Evolutionary conservation across 2,797 vertebrate species (phyloP), one percentile per base, ranked within the genome.

Genomic region (Echiichthys vipera): DNA sequence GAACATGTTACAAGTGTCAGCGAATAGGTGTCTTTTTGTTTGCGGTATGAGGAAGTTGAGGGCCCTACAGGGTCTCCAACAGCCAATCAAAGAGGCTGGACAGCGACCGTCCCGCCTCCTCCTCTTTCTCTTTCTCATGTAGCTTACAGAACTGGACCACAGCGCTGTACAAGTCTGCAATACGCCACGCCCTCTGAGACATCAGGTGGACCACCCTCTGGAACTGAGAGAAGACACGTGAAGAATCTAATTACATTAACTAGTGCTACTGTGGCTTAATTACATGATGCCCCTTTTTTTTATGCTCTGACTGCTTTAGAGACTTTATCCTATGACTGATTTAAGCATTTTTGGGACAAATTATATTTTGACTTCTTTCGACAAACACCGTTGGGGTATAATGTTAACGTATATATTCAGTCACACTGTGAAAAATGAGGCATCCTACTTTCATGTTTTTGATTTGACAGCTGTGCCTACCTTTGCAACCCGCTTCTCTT

Each of bases 71-170:
- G 53, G 94, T 81, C 73, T 97, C 96, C 17, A 98, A 88, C 22
- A 99, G 95, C 98, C 98, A 99, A 14, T 99, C 98, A 39, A 99
- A 99, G 51, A 99, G 95, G 91, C 97, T 95, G 5, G 94, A 93
- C 15, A 88, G 77, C 34, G 80, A 77, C 4, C 58, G 90, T 66
- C 88, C 94, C 47, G n/a, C n/a, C n/a, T n/a, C n/a, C n/a, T 75
- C 92, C 56, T 86, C 84, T 64, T 96, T 94, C 45, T 95, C 91
- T 1, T 83, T 80, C 77, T 90, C 70, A 5, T 93, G 94, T 39
- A 96, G 91, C 77, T 96, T 96, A 91, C 96, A 98, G 92, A 97
- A 98, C 83, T 96, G 95, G 75, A 96, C 92, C 75, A 99, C 94
- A 0, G 97, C 96, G 0, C 94, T 89, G 82, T 98, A 98, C 88